Conservation (phyloP, 2,888 invertebrate genomes). For the Hirtodrosophila trivittata region DNA sequence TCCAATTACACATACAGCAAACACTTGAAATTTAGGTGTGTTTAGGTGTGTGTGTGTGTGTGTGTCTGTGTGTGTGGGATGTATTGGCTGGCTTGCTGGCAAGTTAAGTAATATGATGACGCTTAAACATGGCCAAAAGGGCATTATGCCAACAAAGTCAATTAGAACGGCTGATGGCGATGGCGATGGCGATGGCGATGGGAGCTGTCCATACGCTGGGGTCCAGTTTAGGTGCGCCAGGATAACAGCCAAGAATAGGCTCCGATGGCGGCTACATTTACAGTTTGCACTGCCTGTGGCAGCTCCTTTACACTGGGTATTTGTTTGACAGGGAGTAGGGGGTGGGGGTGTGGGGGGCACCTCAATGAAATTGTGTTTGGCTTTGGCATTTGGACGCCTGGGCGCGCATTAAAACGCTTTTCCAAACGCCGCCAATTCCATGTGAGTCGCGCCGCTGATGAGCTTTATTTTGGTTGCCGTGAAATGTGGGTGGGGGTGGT, state of each 20-base stretch:
- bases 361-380: slow-evolving; percentile 59
- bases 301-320: neutral
- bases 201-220: neutral
- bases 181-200: slow-evolving; percentile 14
- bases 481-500: neutral
- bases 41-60: neutral
- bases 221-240: too few species aligned
- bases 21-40: slow-evolving; percentile 33
- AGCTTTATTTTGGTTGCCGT: slow-evolving; percentile 29
- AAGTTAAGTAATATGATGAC: slow-evolving; percentile 75
- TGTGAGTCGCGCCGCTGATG: slow-evolving; percentile 42
- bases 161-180: slow-evolving; percentile 52
- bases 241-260: neutral
- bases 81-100: slow-evolving; percentile 20
- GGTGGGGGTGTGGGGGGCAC: neutral
- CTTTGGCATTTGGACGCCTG: slow-evolving; percentile 52
- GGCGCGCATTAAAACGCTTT: slow-evolving; percentile 53
- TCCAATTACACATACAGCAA: slow-evolving; percentile 25
- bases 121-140: slow-evolving; percentile 73
- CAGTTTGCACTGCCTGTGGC: slow-evolving; percentile 1
- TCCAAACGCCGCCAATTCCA: slow-evolving; percentile 25
- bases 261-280: slow-evolving; percentile 11
- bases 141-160: slow-evolving; percentile 73
- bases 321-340: neutral
- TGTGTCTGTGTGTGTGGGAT: slow-evolving; percentile 5